These are phyloP conservation scores for Amia ocellicauda DNA, from an alignment of 2,113 vertebrate species.

Conservation along the genomic window DNA sequence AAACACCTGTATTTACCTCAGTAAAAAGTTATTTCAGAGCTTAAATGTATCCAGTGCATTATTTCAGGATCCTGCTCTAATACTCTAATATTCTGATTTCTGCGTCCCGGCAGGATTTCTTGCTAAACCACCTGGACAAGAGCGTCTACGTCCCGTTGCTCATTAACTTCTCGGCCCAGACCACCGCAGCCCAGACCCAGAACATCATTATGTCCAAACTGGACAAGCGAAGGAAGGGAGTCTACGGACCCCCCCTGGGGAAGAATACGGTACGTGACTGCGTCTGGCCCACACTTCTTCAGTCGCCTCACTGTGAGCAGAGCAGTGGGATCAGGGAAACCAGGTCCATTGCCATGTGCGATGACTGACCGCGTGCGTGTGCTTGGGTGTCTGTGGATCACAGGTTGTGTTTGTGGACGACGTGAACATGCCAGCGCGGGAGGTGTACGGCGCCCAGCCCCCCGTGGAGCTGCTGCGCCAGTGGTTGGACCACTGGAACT, in stretches of 20 bases:
- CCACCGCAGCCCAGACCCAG: slow-evolving; percentile 84
- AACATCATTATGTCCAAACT: slow-evolving; percentile 88
- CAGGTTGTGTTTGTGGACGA: slow-evolving; percentile 92
- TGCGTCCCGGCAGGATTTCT: slow-evolving; percentile 79
- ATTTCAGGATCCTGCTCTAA: no score
- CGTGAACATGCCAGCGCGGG: slow-evolving; percentile 89
- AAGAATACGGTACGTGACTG: slow-evolving; percentile 74
- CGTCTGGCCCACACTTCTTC: no score
- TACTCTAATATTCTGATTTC: slow-evolving; percentile 24
- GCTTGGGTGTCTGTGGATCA: slow-evolving; percentile 6
- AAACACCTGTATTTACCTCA: no score
- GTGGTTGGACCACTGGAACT: slow-evolving; percentile 90
- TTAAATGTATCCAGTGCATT: no score
- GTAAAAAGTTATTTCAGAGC: no score
- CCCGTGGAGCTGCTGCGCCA: slow-evolving; percentile 87
- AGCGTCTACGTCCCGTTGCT: slow-evolving; percentile 79
- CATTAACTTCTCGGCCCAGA: slow-evolving; percentile 91
- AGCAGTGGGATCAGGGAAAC: not conserved
- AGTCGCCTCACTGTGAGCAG: not conserved
- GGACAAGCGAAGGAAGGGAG: slow-evolving; percentile 83
- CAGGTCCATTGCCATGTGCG: no score
- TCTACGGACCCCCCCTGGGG: slow-evolving; percentile 79
- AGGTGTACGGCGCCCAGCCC: slow-evolving; percentile 85
- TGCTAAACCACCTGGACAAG: slow-evolving; percentile 78
- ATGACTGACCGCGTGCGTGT: no score